Base-by-base conservation (phyloP, 2,888 invertebrate genomes). In the Polydrusus pterygomalis region DNA sequence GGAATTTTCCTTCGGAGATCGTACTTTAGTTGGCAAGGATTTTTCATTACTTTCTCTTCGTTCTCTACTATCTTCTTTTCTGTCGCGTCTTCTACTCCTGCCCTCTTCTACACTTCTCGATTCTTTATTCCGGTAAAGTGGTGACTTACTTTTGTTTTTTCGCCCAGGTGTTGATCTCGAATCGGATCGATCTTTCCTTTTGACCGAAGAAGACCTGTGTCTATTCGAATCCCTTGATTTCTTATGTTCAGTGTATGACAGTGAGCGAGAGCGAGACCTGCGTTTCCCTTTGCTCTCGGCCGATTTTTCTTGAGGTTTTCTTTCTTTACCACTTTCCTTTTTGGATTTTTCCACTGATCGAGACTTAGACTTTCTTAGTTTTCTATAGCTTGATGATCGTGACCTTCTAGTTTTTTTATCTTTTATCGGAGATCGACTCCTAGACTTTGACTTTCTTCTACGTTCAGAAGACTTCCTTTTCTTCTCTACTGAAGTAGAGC, bases 161-260 rank as follows among this genome's bases (percentile, higher is more conserved):
- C 71, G 47, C 30, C 51, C 62, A 15, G 83, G 79, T 75, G 82
- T 79, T 75, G 86, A 84, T 38, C 80, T 72, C 75, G 75, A 81
- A 80, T 64, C 77, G n/a, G 80, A 78, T 64, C 70, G 65, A n/a
- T 40, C 67, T 40, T 63, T 70, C 47, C 38, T 45, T 25, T 67
- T 54, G 10, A 45, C 17, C 45, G 73, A 67, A 58, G 25, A 15
- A 15, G 67, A 67, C 17, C 69, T 68, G 10, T 25, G 47, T 20
- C 65, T 40, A 51, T n/a, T 71, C 13, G 30, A 20, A 13, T 65
- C 54, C 15, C 38, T 40, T 1, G 69, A 43, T 45, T 40, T 34
- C 34, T 40, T 63, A 10, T 38, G 69, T n/a, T 65, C 70, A 20
- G 9, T 34, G 2, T 71, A 49, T 63, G 43, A n/a, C 17, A n/a